Base-by-base conservation (phyloP, 2,888 invertebrate genomes). In the Drosophila prostipennis region DNA sequence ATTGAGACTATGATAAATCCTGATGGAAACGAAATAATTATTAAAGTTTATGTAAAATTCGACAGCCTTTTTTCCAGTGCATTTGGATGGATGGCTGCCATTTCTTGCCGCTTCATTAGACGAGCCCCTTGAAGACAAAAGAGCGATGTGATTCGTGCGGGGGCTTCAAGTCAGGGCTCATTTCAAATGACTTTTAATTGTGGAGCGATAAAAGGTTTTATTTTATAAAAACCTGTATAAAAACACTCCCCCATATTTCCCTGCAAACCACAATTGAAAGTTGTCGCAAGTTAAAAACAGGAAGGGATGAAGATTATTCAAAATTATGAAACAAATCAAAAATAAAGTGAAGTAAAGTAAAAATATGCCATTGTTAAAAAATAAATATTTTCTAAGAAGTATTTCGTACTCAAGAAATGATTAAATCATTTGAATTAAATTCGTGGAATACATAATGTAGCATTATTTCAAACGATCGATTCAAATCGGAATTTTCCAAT, bases 71-170 rank as follows among this genome's bases (percentile, higher is more conserved):
- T 48, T n/a, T 55, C 8, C 34, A 40, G 61, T 61, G 46, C 26
- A 7, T 11, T 11, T 29, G 29, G 26, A 26, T 26, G 26, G 26
- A 11, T 26, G 29, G 14, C 14, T 23, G 5, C 46, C 46, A 49
- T 48, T 63, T 68, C 26, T 81, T 83, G 78, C 69, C 81, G 81
- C 81, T 75, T 82, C 81, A 82, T 84, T 82, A 82, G 81, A 74
- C 72, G 68, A 76, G 63, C 63, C 48, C 39, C 67, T 26, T 37
- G 63, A 29, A 72, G 49, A 56, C 56, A 49, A 43, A 45, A 10
- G 32, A 11, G 13, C n/a, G 19, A 37, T 42, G 43, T 3, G 23
- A 23, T 23, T 23, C 16, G 54, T 36, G 43, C 11, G 16, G 40
- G 19, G 49, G 37, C 59, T 23, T 55, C 63, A 61, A 23, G 72